Conservation (phyloP, 2,113 vertebrate genomes). For the Corythoichthys intestinalis region DNA sequence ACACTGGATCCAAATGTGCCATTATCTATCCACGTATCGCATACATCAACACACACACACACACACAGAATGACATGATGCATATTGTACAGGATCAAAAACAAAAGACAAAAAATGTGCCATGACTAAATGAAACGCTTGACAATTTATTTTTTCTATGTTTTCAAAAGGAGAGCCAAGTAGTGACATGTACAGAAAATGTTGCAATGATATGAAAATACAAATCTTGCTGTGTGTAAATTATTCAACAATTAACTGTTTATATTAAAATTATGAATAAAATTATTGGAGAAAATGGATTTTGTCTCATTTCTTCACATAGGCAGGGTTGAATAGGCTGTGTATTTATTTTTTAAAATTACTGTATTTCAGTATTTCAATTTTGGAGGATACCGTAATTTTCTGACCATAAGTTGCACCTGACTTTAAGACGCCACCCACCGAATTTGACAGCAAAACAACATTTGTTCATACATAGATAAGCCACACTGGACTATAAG, state of each 20-base stretch:
- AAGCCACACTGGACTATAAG: no score
- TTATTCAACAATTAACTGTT: constrained; percentile 95
- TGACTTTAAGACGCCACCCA: no score
- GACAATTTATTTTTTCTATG: constrained; percentile 82
- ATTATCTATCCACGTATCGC: constrained; percentile 62
- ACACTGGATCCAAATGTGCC: constrained; percentile 78
- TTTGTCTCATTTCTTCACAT: constrained; percentile 11
- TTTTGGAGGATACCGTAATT: no score
- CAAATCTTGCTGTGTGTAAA: constrained; percentile 89
- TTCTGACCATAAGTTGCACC: no score
- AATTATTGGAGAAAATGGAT: constrained; percentile 76
- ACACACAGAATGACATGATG: constrained; percentile 23
- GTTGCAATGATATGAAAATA: constrained; percentile 79
- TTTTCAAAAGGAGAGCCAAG: constrained; percentile 85
- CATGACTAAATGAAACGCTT: constrained; percentile 70
- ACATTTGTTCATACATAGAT: no score
- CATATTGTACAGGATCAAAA: constrained; percentile 74
- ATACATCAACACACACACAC: constrained; percentile 43
- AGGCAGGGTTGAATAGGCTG: background rate
- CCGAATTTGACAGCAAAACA: no score
- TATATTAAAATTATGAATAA: constrained; percentile 97
- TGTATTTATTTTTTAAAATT: no score
- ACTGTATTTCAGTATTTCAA: no score
- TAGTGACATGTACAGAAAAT: constrained; percentile 85
- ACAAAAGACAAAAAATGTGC: constrained; percentile 64